These are phyloP conservation scores for Melanchra persicariae DNA, from an alignment of 2,888 invertebrate genomes.

Conservation along the genomic window DNA sequence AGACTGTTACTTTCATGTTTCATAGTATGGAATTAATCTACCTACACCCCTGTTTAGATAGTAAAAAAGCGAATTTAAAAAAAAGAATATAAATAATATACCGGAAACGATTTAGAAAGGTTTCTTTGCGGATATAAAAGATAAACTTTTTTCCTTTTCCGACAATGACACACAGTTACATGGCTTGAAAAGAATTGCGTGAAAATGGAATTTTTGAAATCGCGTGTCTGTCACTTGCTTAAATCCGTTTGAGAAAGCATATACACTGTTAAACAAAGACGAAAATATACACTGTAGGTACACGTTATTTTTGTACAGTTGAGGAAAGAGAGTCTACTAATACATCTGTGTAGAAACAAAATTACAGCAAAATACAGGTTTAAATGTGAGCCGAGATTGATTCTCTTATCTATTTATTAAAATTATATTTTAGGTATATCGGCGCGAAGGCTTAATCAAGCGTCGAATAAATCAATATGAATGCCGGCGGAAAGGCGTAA, in stretches of 20 bases:
- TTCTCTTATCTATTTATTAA: no score
- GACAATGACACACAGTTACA: slow-evolving; percentile 35
- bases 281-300: neutral
- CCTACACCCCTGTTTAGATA: no score
- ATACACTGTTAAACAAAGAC: slow-evolving; percentile 12
- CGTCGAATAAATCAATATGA: no score
- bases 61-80: no score
- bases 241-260: slow-evolving; percentile 39
- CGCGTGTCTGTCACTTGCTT: slow-evolving; percentile 49
- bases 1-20: no score
- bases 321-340: slow-evolving; percentile 15
- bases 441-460: no score
- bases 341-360: neutral
- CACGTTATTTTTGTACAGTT: slow-evolving; percentile 11
- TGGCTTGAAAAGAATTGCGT: slow-evolving; percentile 44
- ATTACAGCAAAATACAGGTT: neutral
- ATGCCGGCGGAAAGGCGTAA: no score
- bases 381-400: neutral
- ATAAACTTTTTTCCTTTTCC: slow-evolving; percentile 37
- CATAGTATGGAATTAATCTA: no score
- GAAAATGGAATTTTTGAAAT: slow-evolving; percentile 46
- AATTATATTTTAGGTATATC: no score
- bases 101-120: slow-evolving; percentile 12
- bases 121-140: slow-evolving; percentile 21
- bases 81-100: neutral